phyloP scores from a whole-genome alignment of 2,797 vertebrate genomes.

The Alca torda region DNA sequence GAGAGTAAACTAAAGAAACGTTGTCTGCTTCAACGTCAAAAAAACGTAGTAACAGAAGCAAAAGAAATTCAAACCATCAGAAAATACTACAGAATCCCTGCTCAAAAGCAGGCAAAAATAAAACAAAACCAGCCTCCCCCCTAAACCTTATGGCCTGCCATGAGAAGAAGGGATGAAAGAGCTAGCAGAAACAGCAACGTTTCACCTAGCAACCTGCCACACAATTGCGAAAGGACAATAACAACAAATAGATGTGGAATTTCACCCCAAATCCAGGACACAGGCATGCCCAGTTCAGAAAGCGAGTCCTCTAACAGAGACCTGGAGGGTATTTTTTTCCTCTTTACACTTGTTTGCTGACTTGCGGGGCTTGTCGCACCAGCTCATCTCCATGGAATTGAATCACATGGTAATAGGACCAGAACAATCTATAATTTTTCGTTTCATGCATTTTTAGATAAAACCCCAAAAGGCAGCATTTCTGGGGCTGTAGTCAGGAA shows the following conservation, averaged over 20 bases:
- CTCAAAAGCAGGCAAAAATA: constrained; percentile 1
- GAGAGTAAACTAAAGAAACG: neutral
- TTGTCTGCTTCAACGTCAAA: neutral
- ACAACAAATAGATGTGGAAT: neutral
- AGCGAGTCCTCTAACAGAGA: neutral
- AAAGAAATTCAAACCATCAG: neutral
- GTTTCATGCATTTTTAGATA: neutral
- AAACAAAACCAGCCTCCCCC: neutral
- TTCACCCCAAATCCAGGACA: neutral
- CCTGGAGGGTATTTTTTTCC: neutral
- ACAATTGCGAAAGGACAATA: neutral
- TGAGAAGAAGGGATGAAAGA: neutral
- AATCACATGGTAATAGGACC: neutral
- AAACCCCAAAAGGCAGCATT: neutral
- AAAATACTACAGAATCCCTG: neutral
- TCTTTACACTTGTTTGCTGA: neutral
- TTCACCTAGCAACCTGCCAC: constrained; percentile 16
- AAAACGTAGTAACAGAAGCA: neutral
- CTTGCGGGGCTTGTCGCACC: neutral
- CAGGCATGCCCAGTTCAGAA: neutral
- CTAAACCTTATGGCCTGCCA: neutral
- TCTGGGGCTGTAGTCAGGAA: neutral
- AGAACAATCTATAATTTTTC: neutral
- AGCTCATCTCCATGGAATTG: neutral
- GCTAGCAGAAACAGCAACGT: neutral